Conservation (phyloP, 2,113 vertebrate genomes). For the Orcinus orca region DNA sequence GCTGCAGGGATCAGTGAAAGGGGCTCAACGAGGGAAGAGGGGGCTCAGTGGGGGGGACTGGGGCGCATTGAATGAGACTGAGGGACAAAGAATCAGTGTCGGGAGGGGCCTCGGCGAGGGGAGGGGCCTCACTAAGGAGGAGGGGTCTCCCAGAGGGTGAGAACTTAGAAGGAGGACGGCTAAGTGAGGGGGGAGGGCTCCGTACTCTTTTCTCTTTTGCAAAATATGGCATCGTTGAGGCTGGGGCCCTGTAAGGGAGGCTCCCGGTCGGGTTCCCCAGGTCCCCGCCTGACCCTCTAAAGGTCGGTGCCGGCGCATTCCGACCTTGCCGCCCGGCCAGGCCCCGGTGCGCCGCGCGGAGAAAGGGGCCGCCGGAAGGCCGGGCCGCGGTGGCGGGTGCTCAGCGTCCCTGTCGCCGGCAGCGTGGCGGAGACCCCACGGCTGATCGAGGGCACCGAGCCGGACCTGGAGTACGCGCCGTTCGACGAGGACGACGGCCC, state of each 20-base stretch:
- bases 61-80: neutral
- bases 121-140: neutral
- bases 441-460: constrained; percentile 79
- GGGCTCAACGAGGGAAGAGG: neutral
- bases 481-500: constrained; percentile 83
- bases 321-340: neutral
- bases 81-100: neutral
- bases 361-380: neutral
- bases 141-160: neutral
- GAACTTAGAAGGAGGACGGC: neutral
- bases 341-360: neutral
- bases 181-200: too few relatives aligned
- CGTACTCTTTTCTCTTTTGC: neutral
- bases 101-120: neutral
- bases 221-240: neutral
- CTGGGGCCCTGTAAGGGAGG: neutral
- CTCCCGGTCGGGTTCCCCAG: neutral
- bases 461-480: constrained; percentile 76
- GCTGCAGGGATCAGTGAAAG: neutral
- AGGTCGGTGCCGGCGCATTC: neutral
- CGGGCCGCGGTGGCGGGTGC: neutral
- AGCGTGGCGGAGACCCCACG: constrained; percentile 85
- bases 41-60: too few relatives aligned
- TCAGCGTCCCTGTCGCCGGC: constrained; percentile 61
- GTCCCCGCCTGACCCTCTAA: neutral